Conservation (phyloP, 2,113 vertebrate species). For the Zosterops japonicus region DNA sequence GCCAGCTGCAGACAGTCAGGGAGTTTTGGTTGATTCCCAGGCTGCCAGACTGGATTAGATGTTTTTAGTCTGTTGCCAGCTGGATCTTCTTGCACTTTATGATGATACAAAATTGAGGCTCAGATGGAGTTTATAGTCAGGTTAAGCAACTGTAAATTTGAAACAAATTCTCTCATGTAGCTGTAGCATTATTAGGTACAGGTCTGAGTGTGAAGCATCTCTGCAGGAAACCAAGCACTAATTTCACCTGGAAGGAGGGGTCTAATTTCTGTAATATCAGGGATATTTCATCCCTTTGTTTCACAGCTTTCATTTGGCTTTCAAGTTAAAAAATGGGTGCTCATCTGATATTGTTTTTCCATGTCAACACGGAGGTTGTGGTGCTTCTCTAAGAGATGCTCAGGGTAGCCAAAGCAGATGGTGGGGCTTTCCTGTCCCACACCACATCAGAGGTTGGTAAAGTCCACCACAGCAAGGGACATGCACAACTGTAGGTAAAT, state of each 20-base stretch:
- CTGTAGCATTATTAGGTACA: background rate
- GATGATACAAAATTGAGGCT: background rate
- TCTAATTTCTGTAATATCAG: background rate
- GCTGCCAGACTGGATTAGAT: background rate
- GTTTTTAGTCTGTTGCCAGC: background rate
- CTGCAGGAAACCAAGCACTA: background rate
- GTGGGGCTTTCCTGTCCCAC: background rate
- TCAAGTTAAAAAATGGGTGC: background rate
- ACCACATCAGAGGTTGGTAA: fast-evolving
- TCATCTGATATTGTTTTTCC: background rate
- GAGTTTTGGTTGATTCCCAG: background rate
- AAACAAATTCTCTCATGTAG: background rate
- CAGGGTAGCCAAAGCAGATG: background rate
- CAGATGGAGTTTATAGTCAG: background rate
- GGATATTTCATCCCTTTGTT: background rate
- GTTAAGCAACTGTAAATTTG: background rate
- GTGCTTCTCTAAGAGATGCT: background rate
- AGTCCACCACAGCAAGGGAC: background rate
- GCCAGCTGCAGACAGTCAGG: background rate
- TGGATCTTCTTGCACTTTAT: background rate
- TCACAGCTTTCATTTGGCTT: background rate
- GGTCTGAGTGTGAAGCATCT: background rate
- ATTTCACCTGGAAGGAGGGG: background rate
- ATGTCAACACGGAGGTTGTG: background rate
- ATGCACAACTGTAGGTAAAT: background rate